Base-by-base conservation (phyloP, 2,888 invertebrate species). In the Allophyes oxyacanthae region DNA sequence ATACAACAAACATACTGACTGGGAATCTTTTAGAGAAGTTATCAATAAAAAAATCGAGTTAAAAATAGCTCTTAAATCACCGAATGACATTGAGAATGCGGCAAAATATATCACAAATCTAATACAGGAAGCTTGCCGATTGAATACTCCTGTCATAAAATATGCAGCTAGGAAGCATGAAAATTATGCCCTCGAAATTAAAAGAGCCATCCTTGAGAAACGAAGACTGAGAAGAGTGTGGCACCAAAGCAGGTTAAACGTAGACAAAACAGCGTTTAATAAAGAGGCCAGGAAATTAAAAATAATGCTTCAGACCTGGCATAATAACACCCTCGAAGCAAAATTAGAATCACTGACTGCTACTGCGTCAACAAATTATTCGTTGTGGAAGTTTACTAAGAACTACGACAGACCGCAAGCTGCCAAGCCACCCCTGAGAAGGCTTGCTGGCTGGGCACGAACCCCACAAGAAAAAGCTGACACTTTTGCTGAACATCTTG, bases 401-500 rank as follows among this genome's bases (percentile, higher is more conserved):
- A 2, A 32, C 2, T 20, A n/a, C 1, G 1, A 1, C 2, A 10
- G 33, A 11, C 43, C 43, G 6, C 15, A 6, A 15, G 7, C 5
- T 4, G n/a, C 20, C 2, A 6, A 5, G 4, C 33, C 28, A 2
- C 28, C 28, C 8, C 34, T 9, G 25, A 32, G 6, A 4, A 1
- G 8, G 6, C 9, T 5, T 1, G 6, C 11, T 6, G n/a, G 9
- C 1, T 52, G 52, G 52, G 43, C 43, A 1, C 25, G 51, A 30
- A 13, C 41, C 0, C n/a, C 26, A 10, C 43, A 28, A n/a, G 36
- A 51, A 15, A 43, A 51, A 6, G n/a, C 15, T 10, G 30, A 37
- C 3, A 9, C 30, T 3, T 51, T 51, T 37, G 51, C 51, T 0
- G 11, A 14, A 1, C 32, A 52, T 11, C 32, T 52, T 0, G n/a